A percentile compares a stretch with the other conserved stretches of the same genome.
These are phyloP conservation scores for Atractosteus spatula DNA, from an alignment of 2,113 vertebrate species.

Conservation along the genomic window DNA sequence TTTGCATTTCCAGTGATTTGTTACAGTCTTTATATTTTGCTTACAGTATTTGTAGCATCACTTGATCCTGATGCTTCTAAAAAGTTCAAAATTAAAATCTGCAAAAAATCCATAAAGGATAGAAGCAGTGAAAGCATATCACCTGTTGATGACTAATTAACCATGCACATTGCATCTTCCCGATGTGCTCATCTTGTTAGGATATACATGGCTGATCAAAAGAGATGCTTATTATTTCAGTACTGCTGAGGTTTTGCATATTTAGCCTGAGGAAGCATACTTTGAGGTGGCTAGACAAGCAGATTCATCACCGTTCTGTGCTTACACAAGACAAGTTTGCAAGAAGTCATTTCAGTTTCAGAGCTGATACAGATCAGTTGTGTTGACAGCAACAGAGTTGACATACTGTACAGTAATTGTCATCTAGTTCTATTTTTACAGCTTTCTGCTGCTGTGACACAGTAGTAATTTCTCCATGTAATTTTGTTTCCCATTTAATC, in stretches of 20 bases:
- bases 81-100: too few species aligned
- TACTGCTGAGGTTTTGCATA: slow-evolving; percentile 1
- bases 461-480: neutral
- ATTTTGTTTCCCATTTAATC: neutral
- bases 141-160: neutral
- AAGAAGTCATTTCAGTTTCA: neutral
- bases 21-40: too few species aligned
- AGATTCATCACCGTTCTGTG: neutral
- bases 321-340: neutral
- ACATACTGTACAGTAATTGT: neutral
- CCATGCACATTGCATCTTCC: neutral
- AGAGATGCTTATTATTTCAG: neutral
- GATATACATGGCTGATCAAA: neutral
- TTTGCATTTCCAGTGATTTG: too few species aligned
- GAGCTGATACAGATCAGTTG: neutral
- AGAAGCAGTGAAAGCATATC: neutral
- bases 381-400: slow-evolving; percentile 1
- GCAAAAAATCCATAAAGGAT: too few species aligned
- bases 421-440: neutral
- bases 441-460: neutral
- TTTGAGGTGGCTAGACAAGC: slow-evolving; percentile 5
- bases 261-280: neutral
- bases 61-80: too few species aligned
- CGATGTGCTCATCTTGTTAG: neutral
- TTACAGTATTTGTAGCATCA: too few species aligned